Evolutionary conservation across 2,797 vertebrate genomes (phyloP).

Genomic region (Sardinella longiceps): DNA sequence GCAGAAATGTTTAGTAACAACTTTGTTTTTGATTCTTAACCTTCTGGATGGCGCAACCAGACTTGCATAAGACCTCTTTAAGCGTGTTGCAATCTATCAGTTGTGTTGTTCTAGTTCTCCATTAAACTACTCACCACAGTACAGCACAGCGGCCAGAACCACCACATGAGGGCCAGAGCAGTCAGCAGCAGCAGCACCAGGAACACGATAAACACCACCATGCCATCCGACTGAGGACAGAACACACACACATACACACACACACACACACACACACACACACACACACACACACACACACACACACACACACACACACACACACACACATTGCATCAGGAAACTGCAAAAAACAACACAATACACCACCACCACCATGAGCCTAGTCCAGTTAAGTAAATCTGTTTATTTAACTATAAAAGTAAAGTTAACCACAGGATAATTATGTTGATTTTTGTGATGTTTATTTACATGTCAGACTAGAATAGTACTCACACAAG

Average conservation of each 20-base stretch:
- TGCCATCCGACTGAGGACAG: constrained; percentile 78
- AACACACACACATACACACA: constrained; percentile 3
- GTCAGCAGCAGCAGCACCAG: constrained; percentile 83
- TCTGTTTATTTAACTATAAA: too few relatives aligned
- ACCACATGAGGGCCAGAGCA: constrained; percentile 88
- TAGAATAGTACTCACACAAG: constrained; percentile 89
- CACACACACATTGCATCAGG: neutral
- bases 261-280: neutral
- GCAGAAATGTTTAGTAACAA: too few relatives aligned
- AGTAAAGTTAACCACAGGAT: too few relatives aligned
- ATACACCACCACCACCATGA: neutral
- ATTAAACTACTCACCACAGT: constrained; percentile 91
- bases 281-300: neutral
- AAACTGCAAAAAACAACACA: neutral
- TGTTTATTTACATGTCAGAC: too few relatives aligned
- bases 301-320: neutral
- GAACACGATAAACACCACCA: constrained; percentile 80
- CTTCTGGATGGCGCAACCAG: too few relatives aligned
- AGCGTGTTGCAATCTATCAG: too few relatives aligned
- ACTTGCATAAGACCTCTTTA: too few relatives aligned
- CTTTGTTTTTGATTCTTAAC: too few relatives aligned
- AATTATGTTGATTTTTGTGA: too few relatives aligned
- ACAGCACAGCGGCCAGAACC: constrained; percentile 98
- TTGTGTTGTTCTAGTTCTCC: neutral
- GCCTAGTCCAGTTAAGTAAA: too few relatives aligned